Percentiles rank a stretch among this genome's conserved stretches.
phyloP scores from a whole-genome alignment of 2,797 vertebrate genomes.

The Onychomys leucogaster region DNA sequence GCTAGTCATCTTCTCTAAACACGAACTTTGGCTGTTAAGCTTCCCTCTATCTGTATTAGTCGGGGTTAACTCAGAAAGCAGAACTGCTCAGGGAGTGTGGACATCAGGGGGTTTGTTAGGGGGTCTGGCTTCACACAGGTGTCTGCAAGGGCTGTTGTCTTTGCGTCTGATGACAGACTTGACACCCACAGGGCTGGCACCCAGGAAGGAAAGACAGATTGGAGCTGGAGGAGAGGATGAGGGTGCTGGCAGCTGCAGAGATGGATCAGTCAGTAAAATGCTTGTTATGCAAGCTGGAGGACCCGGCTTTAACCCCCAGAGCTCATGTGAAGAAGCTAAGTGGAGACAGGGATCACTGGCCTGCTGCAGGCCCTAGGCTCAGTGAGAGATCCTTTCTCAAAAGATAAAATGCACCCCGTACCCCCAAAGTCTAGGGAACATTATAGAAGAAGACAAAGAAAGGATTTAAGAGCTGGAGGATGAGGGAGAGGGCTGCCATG shows the following conservation, averaged over 20 bases:
- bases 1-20: slow-evolving; percentile 50
- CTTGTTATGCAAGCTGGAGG: not conserved
- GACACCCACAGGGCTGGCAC: not conserved
- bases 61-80: slow-evolving; percentile 38
- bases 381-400: not conserved
- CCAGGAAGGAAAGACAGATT: not conserved
- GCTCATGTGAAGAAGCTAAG: not conserved
- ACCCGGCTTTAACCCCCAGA: not conserved
- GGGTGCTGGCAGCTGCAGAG: not conserved
- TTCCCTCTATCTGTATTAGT: not conserved
- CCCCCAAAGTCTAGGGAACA: not conserved
- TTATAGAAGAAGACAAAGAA: not conserved
- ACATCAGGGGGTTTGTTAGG: slow-evolving; percentile 21
- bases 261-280: not conserved
- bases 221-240: not conserved
- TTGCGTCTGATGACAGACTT: not conserved
- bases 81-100: not conserved
- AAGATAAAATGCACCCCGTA: not conserved
- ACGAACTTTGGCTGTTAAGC: not conserved
- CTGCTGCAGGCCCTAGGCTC: not conserved
- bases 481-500: too few species aligned
- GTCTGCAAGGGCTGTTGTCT: not conserved
- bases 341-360: not conserved
- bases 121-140: not conserved
- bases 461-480: not conserved